These are phyloP conservation scores for Typhlichthys eigenmanni DNA, from an alignment of 2,797 vertebrate genomes.

Conservation along the genomic window DNA sequence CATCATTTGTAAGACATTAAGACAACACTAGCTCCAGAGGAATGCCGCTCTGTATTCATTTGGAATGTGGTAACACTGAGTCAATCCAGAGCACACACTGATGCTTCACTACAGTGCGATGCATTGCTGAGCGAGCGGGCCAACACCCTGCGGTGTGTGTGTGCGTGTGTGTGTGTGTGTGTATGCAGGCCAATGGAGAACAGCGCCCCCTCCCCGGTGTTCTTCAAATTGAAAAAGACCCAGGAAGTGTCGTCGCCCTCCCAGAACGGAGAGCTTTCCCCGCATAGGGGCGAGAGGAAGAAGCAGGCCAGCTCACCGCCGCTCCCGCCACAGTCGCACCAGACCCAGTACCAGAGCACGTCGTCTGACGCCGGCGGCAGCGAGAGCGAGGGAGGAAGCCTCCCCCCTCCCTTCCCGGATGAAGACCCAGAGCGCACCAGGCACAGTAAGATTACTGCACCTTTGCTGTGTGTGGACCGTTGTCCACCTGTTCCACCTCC, in stretches of 20 bases:
- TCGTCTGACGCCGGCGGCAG: conserved; percentile 71
- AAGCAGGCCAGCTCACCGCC: conserved; percentile 61
- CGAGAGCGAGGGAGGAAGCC: conserved; percentile 73
- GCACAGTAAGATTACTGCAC: conserved; percentile 88
- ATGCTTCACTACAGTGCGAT: conserved; percentile 6
- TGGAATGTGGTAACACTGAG: background rate
- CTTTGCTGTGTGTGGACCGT: background rate
- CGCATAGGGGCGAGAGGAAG: conserved; percentile 74
- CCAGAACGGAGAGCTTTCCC: conserved; percentile 84
- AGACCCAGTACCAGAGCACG: conserved; percentile 54
- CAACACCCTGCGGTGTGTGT: conserved; percentile 26
- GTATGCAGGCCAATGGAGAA: conserved; percentile 84
- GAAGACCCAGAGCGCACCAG: conserved; percentile 93
- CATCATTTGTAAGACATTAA: too few species aligned
- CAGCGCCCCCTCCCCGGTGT: conserved; percentile 79
- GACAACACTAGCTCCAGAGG: too few species aligned
- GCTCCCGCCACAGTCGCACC: conserved; percentile 46
- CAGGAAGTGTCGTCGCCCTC: conserved; percentile 73
- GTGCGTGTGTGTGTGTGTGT: conserved; percentile 5
- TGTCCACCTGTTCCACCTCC: background rate
- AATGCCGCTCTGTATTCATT: too few species aligned
- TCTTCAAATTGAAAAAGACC: conserved; percentile 85
- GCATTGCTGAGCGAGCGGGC: background rate
- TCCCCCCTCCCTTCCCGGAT: conserved; percentile 76
- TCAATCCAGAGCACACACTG: background rate